Evolutionary conservation across 1,140 invertebrate genomes (phyloP), one percentile per base, ranked within the genome.

Genomic region (Drosophila sproati): DNA sequence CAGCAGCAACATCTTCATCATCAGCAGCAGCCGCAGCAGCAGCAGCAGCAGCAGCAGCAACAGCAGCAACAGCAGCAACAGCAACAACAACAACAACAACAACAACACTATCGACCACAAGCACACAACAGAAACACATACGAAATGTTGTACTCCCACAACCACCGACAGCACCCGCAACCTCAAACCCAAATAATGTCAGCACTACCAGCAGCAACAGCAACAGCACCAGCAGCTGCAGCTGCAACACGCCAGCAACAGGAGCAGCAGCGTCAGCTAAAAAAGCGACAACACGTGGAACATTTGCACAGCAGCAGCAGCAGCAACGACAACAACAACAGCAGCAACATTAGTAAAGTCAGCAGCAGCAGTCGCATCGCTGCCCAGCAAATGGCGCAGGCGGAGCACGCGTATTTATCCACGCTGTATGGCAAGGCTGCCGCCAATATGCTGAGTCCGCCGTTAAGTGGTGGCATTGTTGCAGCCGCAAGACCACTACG

Each of bases 141-240:
- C 61, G 90, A 92, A 92, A 92, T 92, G 91, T 91, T 92, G 91
- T 92, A 92, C 91, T 92, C 91, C 91, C 39, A 43, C 73, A 66
- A 34, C 64, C 55, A 6, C 72, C 55, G 34, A 4, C 28, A 41
- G 31, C 60, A 70, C n/a, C 51, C 51, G 12, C 35, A 10, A 43
- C 56, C 56, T 20, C 20, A 20, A 20, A 20, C 20, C 20, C 20
- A 20, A 20, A 20, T 20, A 20, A 0, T 20, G 37, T 56, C 50
- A 7, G 57, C 39, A 28, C 47, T 48, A 2, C 56, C 47, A 41
- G 10, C 28, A 54, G 41, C 54, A 62, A 35, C n/a, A 4, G 56
- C 48, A 56, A 20, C 54, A 52, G 37, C 64, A 57, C 10, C 62
- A 54, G 48, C 61, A 28, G 29, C 73, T 28, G 41, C 69, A 69